A percentile compares a stretch with the other conserved stretches of the same genome.
These are phyloP conservation scores for Trochalopteron elliotii DNA, from an alignment of 2,113 vertebrate genomes.

Conservation along the genomic window DNA sequence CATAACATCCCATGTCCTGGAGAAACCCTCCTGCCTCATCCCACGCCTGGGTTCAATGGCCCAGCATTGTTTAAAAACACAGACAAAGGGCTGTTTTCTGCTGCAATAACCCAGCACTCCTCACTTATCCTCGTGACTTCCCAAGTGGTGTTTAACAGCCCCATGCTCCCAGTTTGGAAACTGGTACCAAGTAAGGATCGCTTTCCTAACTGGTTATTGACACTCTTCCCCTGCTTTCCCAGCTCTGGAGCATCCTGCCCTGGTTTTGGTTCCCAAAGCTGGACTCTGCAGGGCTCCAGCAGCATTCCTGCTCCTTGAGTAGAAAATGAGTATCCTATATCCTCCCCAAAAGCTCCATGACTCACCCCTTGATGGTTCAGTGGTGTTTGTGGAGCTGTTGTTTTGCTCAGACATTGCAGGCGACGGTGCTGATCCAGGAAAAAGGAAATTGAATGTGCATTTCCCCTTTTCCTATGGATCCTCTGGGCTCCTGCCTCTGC, in stretches of 20 bases:
- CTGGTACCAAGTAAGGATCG: background rate
- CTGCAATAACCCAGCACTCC: background rate
- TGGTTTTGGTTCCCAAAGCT: background rate
- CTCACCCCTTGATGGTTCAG: background rate
- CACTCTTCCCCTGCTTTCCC: background rate
- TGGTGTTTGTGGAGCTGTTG: background rate
- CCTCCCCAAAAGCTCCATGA: background rate
- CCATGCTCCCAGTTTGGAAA: background rate
- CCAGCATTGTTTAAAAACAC: background rate
- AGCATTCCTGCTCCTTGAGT: background rate
- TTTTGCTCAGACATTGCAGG: background rate
- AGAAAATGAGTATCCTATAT: constrained; percentile 27
- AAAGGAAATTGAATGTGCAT: background rate
- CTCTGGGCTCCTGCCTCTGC: background rate
- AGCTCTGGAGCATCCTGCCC: background rate
- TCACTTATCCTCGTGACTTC: background rate
- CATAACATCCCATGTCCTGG: background rate
- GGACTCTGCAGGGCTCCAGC: background rate
- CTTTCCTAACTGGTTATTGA: background rate
- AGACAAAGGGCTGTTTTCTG: constrained; percentile 23
- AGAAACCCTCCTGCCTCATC: background rate
- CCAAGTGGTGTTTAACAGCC: background rate
- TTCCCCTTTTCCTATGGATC: background rate
- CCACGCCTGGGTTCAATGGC: background rate
- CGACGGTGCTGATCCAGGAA: background rate